Evolutionary conservation across 1,140 invertebrate genomes (phyloP), one percentile per base, ranked within the genome.

Genomic region (Lineus longissimus): DNA sequence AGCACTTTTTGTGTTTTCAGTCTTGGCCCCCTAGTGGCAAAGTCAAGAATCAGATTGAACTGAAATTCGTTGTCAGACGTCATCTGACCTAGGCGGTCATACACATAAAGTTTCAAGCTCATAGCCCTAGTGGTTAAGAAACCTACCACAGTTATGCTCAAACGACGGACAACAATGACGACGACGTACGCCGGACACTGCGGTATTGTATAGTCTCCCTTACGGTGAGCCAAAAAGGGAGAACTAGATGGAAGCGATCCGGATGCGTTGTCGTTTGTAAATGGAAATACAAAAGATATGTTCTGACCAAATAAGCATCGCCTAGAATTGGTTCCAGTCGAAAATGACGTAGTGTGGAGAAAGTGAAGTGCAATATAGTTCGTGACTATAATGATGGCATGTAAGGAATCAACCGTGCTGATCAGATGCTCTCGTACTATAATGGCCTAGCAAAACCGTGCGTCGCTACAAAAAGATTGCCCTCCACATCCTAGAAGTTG

Each of bases 381-480:
- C 25, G 36, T 17, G 54, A 30, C 11, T 66, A 66, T 43, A 66
- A 66, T 29, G 33, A 15, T 19, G 45, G 57, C 2, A 63, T 63
- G 64, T 47, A 27, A 40, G 59, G 43, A 11, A 45, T 66, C 54
- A 55, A 66, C 36, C n/a, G 36, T 13, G 29, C 33, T 7, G 65
- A 63, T 30, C 65, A 63, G 59, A 58, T 59, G 6, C 61, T 66
- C 17, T 31, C 55, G 13, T 56, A 40, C 29, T 66, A 66, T 27
- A 33, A 31, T 36, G 55, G 40, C 19, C 43, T 54, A 47, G 61
- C 11, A 63, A 59, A 31, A 57, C 61, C 13, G 25, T 33, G 7
- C 33, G 43, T 9, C 63, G 61, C 61, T 66, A 66, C 57, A 66
- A 66, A 22, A 67, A 67, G 40, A 17, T 66, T 7, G 41, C n/a